Evolutionary conservation across 2,113 vertebrate genomes (phyloP), one percentile per base, ranked within the genome.

Genomic region (Camelus dromedarius): DNA sequence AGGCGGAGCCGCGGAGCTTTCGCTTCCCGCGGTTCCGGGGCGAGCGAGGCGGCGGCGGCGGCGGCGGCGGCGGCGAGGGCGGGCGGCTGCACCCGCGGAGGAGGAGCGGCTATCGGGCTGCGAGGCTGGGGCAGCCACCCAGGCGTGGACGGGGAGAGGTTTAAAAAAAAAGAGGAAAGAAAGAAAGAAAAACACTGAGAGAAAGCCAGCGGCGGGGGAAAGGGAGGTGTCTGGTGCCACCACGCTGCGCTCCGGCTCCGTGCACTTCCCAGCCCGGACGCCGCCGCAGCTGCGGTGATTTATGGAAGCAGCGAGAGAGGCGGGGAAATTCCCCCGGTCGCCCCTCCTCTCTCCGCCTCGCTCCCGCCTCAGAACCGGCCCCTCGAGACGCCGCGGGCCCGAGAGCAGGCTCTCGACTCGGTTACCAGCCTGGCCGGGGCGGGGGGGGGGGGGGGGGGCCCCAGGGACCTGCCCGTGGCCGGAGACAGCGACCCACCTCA

Each of bases 221-320:
- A 97, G 97, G 97, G 96, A 97, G 95, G 97, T 67, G 97, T 97
- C 97, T 93, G 82, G 96, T 92, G 97, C 96, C 96, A 93, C 97
- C 95, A 86, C 92, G 96, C 96, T n/a, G 96, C 83, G 60, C 96
- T 88, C 89, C 54, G 72, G 85, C 96, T 95, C 92, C 83, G 96
- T 48, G 90, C 96, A 96, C 96, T 97, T 98, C 96, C 97, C 89
- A 81, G 80, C 96, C 81, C 80, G 4, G 95, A 92, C 79, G 86
- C 95, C 5, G 93, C 94, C 38, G 94, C 90, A 3, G 82, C 97
- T 85, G 95, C 88, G 95, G 95, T 92, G 97, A 97, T 97, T 98
- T 97, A 97, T 98, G 97, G 91, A 90, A 26, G 19, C 4, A 92
- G 97, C 30, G 35, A 75, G 90, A 56, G 96, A 94, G 97, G 96